These are phyloP conservation scores for Halotydeus destructor DNA, from an alignment of 1,140 invertebrate species.

Conservation along the genomic window DNA sequence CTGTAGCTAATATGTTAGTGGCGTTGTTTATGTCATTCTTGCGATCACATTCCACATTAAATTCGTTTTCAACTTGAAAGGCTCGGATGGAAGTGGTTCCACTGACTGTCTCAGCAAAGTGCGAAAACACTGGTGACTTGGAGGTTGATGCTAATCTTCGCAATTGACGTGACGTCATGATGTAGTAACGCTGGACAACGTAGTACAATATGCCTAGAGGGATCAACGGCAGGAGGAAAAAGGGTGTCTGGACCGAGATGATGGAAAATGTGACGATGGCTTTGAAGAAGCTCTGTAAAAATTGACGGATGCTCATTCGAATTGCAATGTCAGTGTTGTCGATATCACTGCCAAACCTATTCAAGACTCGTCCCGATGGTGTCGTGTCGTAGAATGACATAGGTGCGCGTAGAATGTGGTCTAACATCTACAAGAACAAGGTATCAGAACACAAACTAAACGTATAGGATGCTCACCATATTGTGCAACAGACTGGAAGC, in stretches of 20 bases:
- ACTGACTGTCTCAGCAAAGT: constrained; percentile 27
- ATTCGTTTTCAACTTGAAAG: too few relatives aligned
- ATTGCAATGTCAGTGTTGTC: constrained; percentile 28
- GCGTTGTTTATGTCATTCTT: constrained; percentile 32
- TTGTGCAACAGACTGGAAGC: constrained; percentile 11
- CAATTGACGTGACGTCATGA: constrained; percentile 32
- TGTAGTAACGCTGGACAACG: constrained; percentile 21
- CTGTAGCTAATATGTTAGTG: constrained; percentile 23
- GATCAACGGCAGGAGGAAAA: constrained; percentile 57
- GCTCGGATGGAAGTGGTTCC: constrained; percentile 32
- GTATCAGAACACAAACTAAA: too few relatives aligned
- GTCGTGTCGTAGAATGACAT: constrained; percentile 41
- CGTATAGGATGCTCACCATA: too few relatives aligned
- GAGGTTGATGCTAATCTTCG: constrained; percentile 30
- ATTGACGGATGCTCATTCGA: constrained; percentile 30
- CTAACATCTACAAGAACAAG: constrained; percentile 33
- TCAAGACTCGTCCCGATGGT: constrained; percentile 48
- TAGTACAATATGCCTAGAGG: constrained; percentile 71
- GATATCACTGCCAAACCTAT: constrained; percentile 35
- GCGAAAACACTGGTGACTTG: constrained; percentile 31
- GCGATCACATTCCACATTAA: constrained; percentile 24
- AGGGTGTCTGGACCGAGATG: constrained; percentile 39
- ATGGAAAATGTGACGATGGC: constrained; percentile 62
- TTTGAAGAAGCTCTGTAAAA: constrained; percentile 32
- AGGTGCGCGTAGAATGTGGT: constrained; percentile 36